Conservation (phyloP, 2,113 vertebrate species). For the Tympanuchus pallidicinctus region DNA sequence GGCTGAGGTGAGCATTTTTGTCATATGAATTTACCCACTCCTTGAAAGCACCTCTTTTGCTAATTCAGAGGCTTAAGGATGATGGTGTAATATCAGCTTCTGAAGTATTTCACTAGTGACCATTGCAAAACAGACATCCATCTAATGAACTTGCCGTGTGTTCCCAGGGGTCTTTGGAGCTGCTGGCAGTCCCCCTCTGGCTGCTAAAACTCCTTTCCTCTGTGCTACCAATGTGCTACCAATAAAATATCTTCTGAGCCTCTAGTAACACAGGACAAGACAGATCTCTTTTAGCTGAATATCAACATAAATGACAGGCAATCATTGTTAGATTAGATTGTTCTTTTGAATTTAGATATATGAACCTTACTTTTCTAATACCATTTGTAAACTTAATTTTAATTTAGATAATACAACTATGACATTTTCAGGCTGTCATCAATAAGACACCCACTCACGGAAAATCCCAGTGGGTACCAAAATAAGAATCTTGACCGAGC, state of each 20-base stretch:
- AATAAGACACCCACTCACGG: background rate
- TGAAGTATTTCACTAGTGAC: background rate
- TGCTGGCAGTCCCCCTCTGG: background rate
- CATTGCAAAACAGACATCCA: background rate
- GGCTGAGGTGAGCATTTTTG: background rate
- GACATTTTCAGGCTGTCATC: background rate
- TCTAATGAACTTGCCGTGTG: background rate
- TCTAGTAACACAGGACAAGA: background rate
- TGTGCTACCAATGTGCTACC: background rate
- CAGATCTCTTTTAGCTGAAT: background rate
- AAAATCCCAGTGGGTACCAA: background rate
- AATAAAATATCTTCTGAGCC: background rate
- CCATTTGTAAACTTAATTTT: background rate
- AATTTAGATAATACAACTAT: background rate
- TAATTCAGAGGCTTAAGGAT: background rate
- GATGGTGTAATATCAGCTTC: background rate
- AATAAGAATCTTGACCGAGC: background rate
- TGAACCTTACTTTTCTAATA: background rate
- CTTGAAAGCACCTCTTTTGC: fast-evolving
- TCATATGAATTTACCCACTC: background rate
- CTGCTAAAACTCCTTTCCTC: slow-evolving; percentile 10
- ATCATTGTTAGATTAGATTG: background rate
- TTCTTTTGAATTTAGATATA: background rate
- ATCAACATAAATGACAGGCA: background rate
- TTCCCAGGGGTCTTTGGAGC: background rate